Evolutionary conservation across 2,888 invertebrate genomes (phyloP).

Genomic region (Eupithecia centaureata): DNA sequence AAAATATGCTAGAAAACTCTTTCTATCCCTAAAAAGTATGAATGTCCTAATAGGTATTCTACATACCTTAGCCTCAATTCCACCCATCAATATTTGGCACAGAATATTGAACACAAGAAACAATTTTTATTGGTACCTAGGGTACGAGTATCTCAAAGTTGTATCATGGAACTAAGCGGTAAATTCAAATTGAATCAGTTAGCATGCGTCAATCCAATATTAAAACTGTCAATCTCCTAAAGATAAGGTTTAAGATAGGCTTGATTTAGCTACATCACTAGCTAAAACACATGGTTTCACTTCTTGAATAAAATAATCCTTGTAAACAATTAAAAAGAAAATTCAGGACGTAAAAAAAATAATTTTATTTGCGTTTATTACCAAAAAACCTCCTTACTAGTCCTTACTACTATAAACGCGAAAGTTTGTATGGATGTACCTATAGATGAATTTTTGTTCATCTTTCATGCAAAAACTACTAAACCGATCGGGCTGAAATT

Average conservation of each 20-base stretch:
- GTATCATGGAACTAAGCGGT: constrained; percentile 56
- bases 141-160: too few relatives aligned
- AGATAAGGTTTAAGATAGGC: constrained; percentile 56
- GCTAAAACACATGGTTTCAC: background rate
- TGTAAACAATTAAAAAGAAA: background rate
- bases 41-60: too few relatives aligned
- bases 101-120: background rate
- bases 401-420: too few relatives aligned
- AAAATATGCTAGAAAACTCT: too few relatives aligned
- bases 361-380: too few relatives aligned
- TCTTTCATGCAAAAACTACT: too few relatives aligned
- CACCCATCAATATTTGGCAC: background rate
- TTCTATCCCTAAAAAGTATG: too few relatives aligned
- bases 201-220: constrained; percentile 59
- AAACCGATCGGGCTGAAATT: too few relatives aligned
- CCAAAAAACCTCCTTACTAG: too few relatives aligned
- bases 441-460: too few relatives aligned
- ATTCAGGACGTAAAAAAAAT: background rate
- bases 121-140: background rate
- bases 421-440: too few relatives aligned
- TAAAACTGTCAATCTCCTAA: constrained; percentile 64
- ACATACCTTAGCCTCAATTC: background rate
- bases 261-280: constrained; percentile 53
- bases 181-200: constrained; percentile 68
- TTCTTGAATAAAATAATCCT: background rate